Evolutionary conservation across 1,140 invertebrate species (phyloP), one percentile per base, ranked within the genome.

Genomic region (Bombus consobrinus): DNA sequence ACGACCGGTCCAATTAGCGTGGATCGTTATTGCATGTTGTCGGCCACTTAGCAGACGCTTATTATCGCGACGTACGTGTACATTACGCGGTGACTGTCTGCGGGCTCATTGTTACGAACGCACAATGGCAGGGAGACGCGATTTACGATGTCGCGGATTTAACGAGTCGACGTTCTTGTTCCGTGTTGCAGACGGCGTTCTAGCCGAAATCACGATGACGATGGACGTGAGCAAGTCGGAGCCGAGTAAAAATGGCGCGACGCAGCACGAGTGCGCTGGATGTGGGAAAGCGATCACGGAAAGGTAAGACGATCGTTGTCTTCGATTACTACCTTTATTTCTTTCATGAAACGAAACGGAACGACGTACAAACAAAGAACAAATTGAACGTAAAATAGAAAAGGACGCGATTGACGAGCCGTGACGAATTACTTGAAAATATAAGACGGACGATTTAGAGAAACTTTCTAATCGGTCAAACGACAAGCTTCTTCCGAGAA

Each of bases 211-310:
- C 94, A 97, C 96, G 96, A 97, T 97, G 96, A 97, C 96, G 95
- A 97, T 97, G 96, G 96, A 97, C 95, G 96, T 97, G 94, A 97
- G 96, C 93, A 96, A 97, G 95, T 96, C 96, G 93, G 96, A 96
- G 94, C 95, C 96, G 89, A 95, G 91, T 93, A 95, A 95, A 95
- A 95, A 96, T 95, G 95, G 95, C 89, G 95, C 96, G 80, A 95
- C 94, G 84, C 96, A 96, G 83, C 96, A 98, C 94, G 97, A 98
- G 88, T 98, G 98, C 95, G 98, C 97, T 62, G 97, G 97, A 77
- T 98, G 98, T 93, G 97, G 97, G 89, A 98, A 98, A 95, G 97
- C 97, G 92, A 98, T 98, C 91, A 98, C 97, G 69, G 98, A 98
- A 94, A 97, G 98, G 93, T 96, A 94, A 82, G n/a, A 28, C 25